phyloP scores from a whole-genome alignment of 2,797 vertebrate genomes.

The Oreochromis mossambicus region DNA sequence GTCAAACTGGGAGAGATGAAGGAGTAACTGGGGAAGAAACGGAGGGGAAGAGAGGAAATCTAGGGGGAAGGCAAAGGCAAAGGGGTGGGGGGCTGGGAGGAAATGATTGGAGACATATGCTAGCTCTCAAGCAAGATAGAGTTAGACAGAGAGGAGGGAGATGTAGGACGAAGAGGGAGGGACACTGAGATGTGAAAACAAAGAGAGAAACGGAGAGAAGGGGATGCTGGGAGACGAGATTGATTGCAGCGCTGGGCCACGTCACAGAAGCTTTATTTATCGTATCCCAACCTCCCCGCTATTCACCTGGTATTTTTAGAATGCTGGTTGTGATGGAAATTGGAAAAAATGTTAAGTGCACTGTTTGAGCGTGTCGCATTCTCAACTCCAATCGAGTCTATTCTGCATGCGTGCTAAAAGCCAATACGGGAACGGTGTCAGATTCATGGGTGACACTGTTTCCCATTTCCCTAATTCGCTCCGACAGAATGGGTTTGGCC shows the following conservation, averaged over 20 bases:
- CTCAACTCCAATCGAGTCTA: not conserved
- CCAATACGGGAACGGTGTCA: conserved; percentile 82
- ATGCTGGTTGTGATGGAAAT: conserved; percentile 26
- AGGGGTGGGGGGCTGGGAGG: conserved; percentile 86
- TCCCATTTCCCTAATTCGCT: conserved; percentile 95
- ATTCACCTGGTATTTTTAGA: conserved; percentile 65
- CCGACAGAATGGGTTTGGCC: conserved; percentile 95
- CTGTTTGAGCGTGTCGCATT: not conserved
- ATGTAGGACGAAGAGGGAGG: conserved; percentile 61
- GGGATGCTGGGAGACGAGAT: conserved; percentile 49
- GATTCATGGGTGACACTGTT: conserved; percentile 91
- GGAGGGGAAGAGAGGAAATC: conserved; percentile 51
- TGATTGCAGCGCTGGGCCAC: conserved; percentile 45
- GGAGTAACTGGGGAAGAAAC: conserved; percentile 61
- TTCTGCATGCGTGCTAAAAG: conserved; percentile 46
- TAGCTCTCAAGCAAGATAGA: conserved; percentile 73
- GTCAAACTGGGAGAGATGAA: conserved; percentile 70
- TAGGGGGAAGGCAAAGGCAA: conserved; percentile 66
- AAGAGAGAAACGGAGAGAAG: conserved; percentile 46
- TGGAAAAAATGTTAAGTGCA: not conserved
- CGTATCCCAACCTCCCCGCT: conserved; percentile 1
- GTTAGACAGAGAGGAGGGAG: conserved; percentile 66
- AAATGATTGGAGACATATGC: conserved; percentile 98
- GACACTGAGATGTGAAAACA: conserved; percentile 66
- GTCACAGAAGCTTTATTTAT: conserved; percentile 55